Base-by-base conservation (phyloP, 2,113 vertebrate genomes). In the Datnioides undecimradiatus region DNA sequence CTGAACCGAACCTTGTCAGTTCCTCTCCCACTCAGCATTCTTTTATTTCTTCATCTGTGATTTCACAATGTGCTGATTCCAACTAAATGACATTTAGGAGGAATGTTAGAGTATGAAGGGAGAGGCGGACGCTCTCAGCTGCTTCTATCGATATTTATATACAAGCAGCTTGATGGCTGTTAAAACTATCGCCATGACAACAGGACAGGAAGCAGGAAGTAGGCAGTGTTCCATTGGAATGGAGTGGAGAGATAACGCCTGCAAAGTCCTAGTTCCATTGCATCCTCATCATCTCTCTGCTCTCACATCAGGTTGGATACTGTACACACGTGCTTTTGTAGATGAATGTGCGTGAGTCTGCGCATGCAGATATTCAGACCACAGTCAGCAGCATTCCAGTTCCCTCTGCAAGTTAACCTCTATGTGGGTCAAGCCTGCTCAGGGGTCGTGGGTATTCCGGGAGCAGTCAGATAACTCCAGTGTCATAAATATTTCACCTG, bases 201-300 rank as follows among this genome's bases (percentile, higher is more conserved):
- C 88, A 58, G 68, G 71, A 85, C 85, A 90, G 92, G 92, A 94
- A 94, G 85, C 88, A 93, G 93, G 90, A 92, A 92, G 86, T 79
- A 45, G 79, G 68, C 76, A 23, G 52, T 19, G 33, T 73, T 84
- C 51, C 45, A 55, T 63, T 62, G 34, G 74, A 85, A 69, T 49
- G 75, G 59, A 77, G 62, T 13, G 12, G 31, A 60, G 64, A 87
- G 89, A 94, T 90, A 91, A 90, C 57, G 29, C 29, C 36, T 31
- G 21, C 45, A 21, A 46, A 55, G 41, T 38, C 5, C 31, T 27
- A 8, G 7, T 31, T 41, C 12, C 48, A 11, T 16, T 19, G 12
- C 10, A 0, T 36, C 48, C 31, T 38, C 45, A 1, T 5, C 54
- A 14, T 60, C 40, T n/a, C 19, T 27, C 6, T 9, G 45, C 16